phyloP scores from a whole-genome alignment of 1,140 invertebrate species.

The Ridgeia piscesae region DNA sequence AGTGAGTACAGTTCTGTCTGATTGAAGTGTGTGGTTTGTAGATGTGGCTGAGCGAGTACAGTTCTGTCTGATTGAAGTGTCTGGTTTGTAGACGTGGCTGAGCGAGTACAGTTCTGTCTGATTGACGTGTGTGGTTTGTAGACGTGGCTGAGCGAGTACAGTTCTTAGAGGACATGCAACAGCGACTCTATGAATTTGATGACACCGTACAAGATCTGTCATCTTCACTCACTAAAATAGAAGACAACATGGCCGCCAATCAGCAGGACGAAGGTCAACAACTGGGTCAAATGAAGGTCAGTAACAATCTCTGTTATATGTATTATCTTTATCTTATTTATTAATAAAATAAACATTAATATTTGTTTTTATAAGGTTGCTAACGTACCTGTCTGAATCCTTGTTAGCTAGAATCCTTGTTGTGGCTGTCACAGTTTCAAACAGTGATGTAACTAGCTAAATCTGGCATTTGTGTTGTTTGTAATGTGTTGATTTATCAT shows the following conservation, averaged over 20 bases:
- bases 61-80: too few relatives aligned
- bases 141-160: conserved; percentile 65
- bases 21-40: too few relatives aligned
- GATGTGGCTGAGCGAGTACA: too few relatives aligned
- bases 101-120: too few relatives aligned
- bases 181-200: conserved; percentile 79
- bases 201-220: conserved; percentile 63
- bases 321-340: conserved; percentile 3
- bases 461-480: neutral
- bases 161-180: conserved; percentile 80
- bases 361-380: neutral
- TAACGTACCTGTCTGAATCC: neutral
- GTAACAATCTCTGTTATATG: neutral
- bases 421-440: too few relatives aligned
- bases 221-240: conserved; percentile 77
- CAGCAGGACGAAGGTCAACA: conserved; percentile 74
- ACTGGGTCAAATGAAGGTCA: conserved; percentile 75
- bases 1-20: too few relatives aligned
- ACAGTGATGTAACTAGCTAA: too few relatives aligned
- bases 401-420: too few relatives aligned
- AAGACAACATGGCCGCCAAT: conserved; percentile 81
- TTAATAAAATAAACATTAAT: neutral
- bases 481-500: neutral
- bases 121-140: conserved; percentile 24
- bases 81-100: too few relatives aligned